phyloP scores from a whole-genome alignment of 1,140 invertebrate species.

The Delia radicum region DNA sequence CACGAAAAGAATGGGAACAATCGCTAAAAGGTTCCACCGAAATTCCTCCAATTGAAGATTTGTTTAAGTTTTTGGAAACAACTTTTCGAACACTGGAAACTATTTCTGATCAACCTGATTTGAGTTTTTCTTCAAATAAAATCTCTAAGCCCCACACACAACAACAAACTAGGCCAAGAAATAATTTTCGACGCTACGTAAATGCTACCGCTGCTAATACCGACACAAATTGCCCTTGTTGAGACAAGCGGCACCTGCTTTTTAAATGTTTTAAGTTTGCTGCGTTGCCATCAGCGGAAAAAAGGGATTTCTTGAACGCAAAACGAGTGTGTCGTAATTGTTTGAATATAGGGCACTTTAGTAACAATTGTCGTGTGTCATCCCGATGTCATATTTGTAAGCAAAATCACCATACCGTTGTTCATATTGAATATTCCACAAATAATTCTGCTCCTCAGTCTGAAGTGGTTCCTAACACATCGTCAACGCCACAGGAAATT shows the following conservation, averaged over 20 bases:
- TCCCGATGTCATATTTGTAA: neutral
- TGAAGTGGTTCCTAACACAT: too few species aligned
- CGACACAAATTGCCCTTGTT: neutral
- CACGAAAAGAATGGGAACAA: conserved; percentile 10
- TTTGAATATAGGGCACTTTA: neutral
- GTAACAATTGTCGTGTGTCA: neutral
- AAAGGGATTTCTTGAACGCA: neutral
- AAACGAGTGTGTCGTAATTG: neutral
- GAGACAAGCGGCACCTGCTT: neutral
- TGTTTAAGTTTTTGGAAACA: conserved; percentile 4
- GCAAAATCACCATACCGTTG: neutral
- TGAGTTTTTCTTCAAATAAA: too few species aligned
- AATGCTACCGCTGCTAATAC: neutral
- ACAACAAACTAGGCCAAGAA: neutral
- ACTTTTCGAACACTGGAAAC: neutral
- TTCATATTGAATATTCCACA: neutral
- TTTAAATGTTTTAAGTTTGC: neutral
- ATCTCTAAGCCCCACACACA: neutral
- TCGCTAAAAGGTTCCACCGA: neutral
- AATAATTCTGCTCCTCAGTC: too few species aligned
- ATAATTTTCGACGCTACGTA: neutral
- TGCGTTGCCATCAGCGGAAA: neutral
- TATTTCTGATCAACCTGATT: neutral
- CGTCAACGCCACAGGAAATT: too few species aligned
- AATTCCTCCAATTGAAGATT: neutral